These are phyloP conservation scores for Hedychridium roseum DNA, from an alignment of 2,888 invertebrate species.

Conservation along the genomic window DNA sequence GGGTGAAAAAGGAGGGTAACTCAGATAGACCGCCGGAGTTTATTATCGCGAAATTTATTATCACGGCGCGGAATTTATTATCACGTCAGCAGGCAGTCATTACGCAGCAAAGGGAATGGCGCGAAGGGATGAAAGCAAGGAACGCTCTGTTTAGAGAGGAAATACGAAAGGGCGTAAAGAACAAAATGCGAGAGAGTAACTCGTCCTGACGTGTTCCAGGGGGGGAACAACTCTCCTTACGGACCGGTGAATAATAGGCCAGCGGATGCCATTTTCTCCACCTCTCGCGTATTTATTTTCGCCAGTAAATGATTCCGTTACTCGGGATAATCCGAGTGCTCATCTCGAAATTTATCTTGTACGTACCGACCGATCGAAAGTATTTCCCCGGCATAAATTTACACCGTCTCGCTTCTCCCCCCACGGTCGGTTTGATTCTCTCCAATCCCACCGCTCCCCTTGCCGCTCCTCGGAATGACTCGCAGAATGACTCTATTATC, in stretches of 20 bases:
- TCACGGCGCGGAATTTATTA: slow-evolving; percentile 56
- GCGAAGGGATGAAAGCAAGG: slow-evolving; percentile 12
- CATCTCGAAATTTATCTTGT: slow-evolving; percentile 18
- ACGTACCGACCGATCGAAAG: slow-evolving; percentile 1
- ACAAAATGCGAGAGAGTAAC: slow-evolving; percentile 8
- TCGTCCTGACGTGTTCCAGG: slow-evolving; percentile 15
- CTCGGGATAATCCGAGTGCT: slow-evolving; percentile 8
- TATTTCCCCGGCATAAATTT: slow-evolving; percentile 16
- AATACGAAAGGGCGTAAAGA: background rate
- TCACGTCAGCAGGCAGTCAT: slow-evolving; percentile 54
- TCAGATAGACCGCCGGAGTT: no score
- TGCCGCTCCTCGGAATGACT: slow-evolving; percentile 7
- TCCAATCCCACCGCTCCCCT: background rate
- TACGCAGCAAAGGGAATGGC: slow-evolving; percentile 38
- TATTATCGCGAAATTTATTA: no score
- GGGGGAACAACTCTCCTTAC: slow-evolving; percentile 20
- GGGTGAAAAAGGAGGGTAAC: no score
- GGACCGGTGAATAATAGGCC: slow-evolving; percentile 36
- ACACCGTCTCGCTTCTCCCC: slow-evolving; percentile 9
- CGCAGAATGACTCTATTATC: slow-evolving; percentile 27
- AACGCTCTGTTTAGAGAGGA: background rate
- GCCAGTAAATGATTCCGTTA: slow-evolving; percentile 18
- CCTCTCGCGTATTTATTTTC: slow-evolving; percentile 14
- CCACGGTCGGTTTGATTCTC: background rate
- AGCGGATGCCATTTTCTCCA: slow-evolving; percentile 31